Evolutionary conservation across 2,113 vertebrate species (phyloP), one percentile per base, ranked within the genome.

Genomic region (Hipposideros armiger): DNA sequence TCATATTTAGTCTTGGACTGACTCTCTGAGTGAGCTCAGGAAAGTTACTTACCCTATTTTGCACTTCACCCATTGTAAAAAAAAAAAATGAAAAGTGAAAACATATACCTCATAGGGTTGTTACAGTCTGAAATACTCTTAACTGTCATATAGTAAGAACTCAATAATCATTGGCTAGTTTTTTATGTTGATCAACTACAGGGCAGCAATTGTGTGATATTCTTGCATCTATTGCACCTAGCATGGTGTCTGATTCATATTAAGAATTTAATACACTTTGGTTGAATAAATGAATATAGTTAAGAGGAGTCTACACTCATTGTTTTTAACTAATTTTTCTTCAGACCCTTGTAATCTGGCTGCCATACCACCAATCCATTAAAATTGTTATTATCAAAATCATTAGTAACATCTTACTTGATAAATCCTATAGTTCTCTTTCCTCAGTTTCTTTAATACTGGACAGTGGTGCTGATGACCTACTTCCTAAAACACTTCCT

Each of bases 251-350:
- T 77, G 40, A 56, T 13, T 80, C 36, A 67, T 28, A 64, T 30
- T 67, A 54, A 86, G n/a, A 85, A 73, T 67, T 69, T 74, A 74
- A 69, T 74, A 66, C 20, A 82, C 42, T n/a, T 70, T 54, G n/a
- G 5, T 52, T 94, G 11, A 92, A 62, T 62, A 92, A 92, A 83
- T 90, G 5, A 40, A 20, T 60, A 86, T 0, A 70, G 7, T 67
- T 87, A n/a, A 52, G 45, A 84, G 22, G 72, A 40, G 0, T 60
- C 4, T 66, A 13, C 19, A 78, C 4, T 30, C 8, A 92, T 26
- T 86, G 52, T 15, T 66, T 97, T 83, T 52, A 90, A 30, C 11
- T 92, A 64, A 72, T 72, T 86, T 94, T 83, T 64, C 47, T 83
- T 77, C 70, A 90, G 64, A 67, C 9, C 4, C 7, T 45, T 81